phyloP scores from a whole-genome alignment of 2,888 invertebrate species.

The Lomographa bimaculata region DNA sequence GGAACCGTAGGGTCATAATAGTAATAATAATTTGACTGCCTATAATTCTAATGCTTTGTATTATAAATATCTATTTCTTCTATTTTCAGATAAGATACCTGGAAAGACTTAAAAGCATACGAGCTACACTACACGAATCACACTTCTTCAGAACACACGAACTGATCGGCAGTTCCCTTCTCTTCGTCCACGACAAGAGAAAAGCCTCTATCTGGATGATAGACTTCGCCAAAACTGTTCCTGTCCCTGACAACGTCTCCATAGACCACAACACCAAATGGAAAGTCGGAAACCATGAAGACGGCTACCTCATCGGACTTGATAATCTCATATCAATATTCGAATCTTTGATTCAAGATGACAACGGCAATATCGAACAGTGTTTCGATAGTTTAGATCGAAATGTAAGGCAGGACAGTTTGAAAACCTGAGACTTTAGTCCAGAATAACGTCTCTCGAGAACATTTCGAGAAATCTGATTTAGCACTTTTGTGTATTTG shows the following conservation, averaged over 20 bases:
- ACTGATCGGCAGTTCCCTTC: slow-evolving; percentile 96
- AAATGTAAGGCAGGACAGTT: slow-evolving; percentile 64
- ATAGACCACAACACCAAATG: slow-evolving; percentile 93
- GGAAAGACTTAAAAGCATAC: slow-evolving; percentile 92
- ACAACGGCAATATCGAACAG: slow-evolving; percentile 68
- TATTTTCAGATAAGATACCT: slow-evolving; percentile 90
- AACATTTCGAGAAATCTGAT: slow-evolving; percentile 50
- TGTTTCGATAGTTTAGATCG: slow-evolving; percentile 66
- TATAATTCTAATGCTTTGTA: slow-evolving; percentile 8
- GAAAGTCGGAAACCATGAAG: slow-evolving; percentile 98
- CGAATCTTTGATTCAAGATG: slow-evolving; percentile 82
- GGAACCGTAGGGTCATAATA: too few relatives aligned
- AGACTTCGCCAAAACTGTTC: slow-evolving; percentile 97
- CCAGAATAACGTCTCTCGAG: slow-evolving; percentile 39
- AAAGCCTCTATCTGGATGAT: slow-evolving; percentile 98
- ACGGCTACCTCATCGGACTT: slow-evolving; percentile 96
- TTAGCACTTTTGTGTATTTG: slow-evolving; percentile 46
- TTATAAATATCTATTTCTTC: slow-evolving; percentile 11
- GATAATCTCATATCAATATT: slow-evolving; percentile 95
- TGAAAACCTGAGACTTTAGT: slow-evolving; percentile 67
- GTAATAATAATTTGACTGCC: too few relatives aligned
- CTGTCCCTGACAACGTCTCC: slow-evolving; percentile 88
- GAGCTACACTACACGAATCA: slow-evolving; percentile 92
- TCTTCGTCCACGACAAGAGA: slow-evolving; percentile 96
- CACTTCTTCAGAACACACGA: slow-evolving; percentile 96